Evolutionary conservation across 2,888 invertebrate species (phyloP), one percentile per base, ranked within the genome.

Genomic region (Stenotaenia linearis): DNA sequence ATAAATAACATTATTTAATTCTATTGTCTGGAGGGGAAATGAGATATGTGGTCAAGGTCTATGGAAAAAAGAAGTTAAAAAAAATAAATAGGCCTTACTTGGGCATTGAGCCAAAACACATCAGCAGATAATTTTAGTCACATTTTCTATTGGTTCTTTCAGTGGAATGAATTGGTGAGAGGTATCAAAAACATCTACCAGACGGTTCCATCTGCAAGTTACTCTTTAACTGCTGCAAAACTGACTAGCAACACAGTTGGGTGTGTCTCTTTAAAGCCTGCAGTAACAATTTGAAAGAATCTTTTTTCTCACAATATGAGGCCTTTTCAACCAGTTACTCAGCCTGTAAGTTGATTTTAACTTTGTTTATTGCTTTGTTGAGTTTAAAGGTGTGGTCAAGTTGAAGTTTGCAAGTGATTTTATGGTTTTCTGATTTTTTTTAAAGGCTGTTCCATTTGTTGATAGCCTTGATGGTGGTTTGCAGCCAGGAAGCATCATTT

Each of bases 391-490:
- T n/a, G n/a, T n/a, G n/a, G n/a, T n/a, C n/a, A n/a, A n/a, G n/a
- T 45, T 18, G 4, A 45, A 45, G 12, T 45, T 45, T 18, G 3
- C 5, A 45, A 45, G 4, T 45, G 5, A 9, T 15, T 45, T 12
- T 4, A 18, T 5, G 15, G 15, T 4, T 45, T 45, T 4, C 12
- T 45, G 45, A 45, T 45, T 56, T 56, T 50, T 7, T 6, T 76
- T 79, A 1, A 40, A 80, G 80, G 75, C 30, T n/a, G 9, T 80
- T 61, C 80, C 80, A 21, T 78, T 78, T 23, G 40, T 56, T 30
- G 69, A 35, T 15, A 45, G n/a, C 12, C 75, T 80, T 15, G 56
- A 45, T 32, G 75, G 75, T n/a, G 80, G 78, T 18, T 56, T 78
- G 6, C 75, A 79, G 75, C 56, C 75, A 15, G 80, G 80, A 35